Evolutionary conservation across 1,140 invertebrate genomes (phyloP), one percentile per base, ranked within the genome.

Genomic region (Helicoverpa zea): DNA sequence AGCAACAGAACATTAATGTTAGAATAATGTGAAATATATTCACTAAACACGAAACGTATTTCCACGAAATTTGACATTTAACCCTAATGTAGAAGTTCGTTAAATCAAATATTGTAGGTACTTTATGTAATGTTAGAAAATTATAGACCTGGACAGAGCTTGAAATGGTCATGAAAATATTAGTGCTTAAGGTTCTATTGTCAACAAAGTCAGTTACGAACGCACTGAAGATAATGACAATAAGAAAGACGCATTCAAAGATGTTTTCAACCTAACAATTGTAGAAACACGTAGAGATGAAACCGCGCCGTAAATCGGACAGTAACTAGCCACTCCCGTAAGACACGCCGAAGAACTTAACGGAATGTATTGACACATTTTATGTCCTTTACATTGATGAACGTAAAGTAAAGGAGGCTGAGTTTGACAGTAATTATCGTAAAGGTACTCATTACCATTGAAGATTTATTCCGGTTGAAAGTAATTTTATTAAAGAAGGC

Each of bases 351-450:
- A 84, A 85, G 82, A 87, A 88, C 84, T 89, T 87, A 84, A 86
- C 86, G 86, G 88, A 90, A 90, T 83, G 82, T 80, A 79, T 84
- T 82, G 83, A 86, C 84, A 88, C 61, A 83, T 88, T 92, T 92
- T 91, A 91, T 89, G 90, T 88, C 89, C 84, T 87, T 87, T 89
- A 90, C 88, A 91, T 89, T 91, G 89, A 91, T 89, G 90, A 89
- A 84, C 83, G 80, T 89, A 72, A 84, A 88, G 84, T 61, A 68
- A 85, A 86, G 18, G 85, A 83, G 86, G 84, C 84, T 70, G 47
- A 81, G 84, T 81, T n/a, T 43, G 51, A 66, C 63, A 51, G 64
- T 70, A 68, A 68, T 79, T 64, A 70, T 79, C 52, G 64, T 79
- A 79, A 59, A 78, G 23, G 29, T 18, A 59, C 64, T 79, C 49